Base-by-base conservation (phyloP, 2,888 invertebrate species). In the Horisme vitalbata region DNA sequence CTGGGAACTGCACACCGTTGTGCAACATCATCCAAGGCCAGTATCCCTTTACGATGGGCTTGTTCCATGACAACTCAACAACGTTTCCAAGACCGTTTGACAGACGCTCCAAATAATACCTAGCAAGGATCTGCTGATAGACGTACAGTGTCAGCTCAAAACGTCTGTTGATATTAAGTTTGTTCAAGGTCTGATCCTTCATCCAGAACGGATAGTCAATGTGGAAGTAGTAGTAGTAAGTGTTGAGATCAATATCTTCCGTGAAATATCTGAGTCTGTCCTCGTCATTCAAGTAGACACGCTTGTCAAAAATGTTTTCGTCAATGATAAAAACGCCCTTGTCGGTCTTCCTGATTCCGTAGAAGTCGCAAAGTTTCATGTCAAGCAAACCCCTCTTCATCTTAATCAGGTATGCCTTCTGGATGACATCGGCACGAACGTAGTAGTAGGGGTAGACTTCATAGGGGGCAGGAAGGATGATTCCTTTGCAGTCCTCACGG, bases 111-210 rank as follows among this genome's bases (percentile, higher is more conserved):
- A 91, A 58, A 59, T 90, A 85, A 65, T 91, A 91, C 52, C 92
- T 91, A 27, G 94, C 94, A 46, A 93, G 71, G 5, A 94, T 83
- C 71, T 94, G 93, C 68, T 94, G 94, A 75, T 92, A 92, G 65
- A 90, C 88, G 73, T 91, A 92, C 56, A 91, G 76, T 60, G 90
- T 92, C 2, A 91, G 71, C 67, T 92, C 92, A 38, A 90, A 91
- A 34, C 91, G 90, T 44, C 83, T 75, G 28, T 80, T 75, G 14
- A 58, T 62, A 48, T 71, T 79, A 15, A 67, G 63, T 53, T 81
- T 82, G 59, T 79, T 74, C 30, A 75, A 77, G 35, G 88, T 68
- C 4, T 81, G 79, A 35, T 84, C 82, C 23, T 83, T 86, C 87
- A 93, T 84, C 91, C 92, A 93, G 86, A 91, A 92, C 10, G 93